Conservation (phyloP, 2,113 vertebrate genomes). For the Saimiri boliviensis region DNA sequence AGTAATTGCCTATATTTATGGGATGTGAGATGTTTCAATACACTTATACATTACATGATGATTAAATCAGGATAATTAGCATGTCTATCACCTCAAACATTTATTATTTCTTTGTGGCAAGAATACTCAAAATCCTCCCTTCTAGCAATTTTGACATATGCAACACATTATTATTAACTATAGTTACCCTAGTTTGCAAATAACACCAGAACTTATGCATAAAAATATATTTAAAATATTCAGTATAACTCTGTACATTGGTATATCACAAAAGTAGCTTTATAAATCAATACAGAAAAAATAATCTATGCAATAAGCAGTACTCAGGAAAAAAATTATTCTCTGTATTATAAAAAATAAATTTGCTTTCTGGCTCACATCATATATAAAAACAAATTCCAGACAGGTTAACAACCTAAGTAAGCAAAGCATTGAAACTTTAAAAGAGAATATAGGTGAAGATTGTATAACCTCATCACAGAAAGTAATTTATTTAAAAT, state of each 20-base stretch:
- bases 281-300: background rate
- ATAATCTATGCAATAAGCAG: background rate
- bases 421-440: background rate
- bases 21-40: background rate
- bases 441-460: background rate
- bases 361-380: background rate
- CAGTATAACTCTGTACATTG: background rate
- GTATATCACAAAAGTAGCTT: background rate
- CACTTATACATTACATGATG: background rate
- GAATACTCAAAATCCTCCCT: background rate
- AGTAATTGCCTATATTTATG: background rate
- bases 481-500: background rate
- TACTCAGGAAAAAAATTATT: background rate
- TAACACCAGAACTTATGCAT: background rate
- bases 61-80: background rate
- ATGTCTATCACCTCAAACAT: background rate
- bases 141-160: background rate
- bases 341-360: background rate
- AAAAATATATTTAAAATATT: background rate
- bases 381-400: conserved; percentile 21
- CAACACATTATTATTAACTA: background rate
- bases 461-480: background rate
- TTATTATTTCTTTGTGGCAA: background rate
- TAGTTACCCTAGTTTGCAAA: background rate
- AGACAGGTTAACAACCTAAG: background rate